These are phyloP conservation scores for Parazoanthus atlanticus DNA, from an alignment of 92 coral and sea anemone genomes.

Conservation along the genomic window DNA sequence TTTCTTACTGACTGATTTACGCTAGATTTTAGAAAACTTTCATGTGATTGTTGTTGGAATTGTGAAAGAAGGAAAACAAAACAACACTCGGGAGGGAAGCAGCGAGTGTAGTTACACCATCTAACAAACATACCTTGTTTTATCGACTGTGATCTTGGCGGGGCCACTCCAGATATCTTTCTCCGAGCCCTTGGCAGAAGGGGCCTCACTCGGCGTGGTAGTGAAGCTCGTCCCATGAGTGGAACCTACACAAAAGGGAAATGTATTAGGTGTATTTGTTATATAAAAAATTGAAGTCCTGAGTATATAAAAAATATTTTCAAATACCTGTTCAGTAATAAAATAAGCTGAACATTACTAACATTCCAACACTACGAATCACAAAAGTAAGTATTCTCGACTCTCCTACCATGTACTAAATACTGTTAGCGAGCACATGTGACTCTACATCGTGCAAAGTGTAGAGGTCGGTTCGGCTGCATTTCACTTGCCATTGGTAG, in stretches of 20 bases:
- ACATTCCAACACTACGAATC: too few relatives aligned
- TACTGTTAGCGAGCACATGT: too few relatives aligned
- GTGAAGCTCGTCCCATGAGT: background rate
- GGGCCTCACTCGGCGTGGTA: background rate
- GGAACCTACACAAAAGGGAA: background rate
- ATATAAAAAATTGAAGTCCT: too few relatives aligned
- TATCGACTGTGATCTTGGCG: conserved; percentile 23
- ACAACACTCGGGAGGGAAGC: background rate
- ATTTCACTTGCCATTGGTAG: too few relatives aligned
- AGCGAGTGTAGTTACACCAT: background rate
- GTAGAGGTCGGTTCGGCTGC: too few relatives aligned
- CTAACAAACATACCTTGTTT: conserved; percentile 23
- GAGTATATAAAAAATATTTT: too few relatives aligned
- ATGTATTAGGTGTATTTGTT: background rate
- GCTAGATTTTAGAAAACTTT: background rate
- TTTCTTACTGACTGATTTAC: background rate
- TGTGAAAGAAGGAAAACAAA: background rate
- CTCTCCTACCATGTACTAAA: too few relatives aligned
- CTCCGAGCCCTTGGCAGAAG: background rate
- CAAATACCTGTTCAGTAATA: too few relatives aligned
- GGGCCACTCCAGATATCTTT: conserved; percentile 40
- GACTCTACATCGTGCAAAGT: too few relatives aligned
- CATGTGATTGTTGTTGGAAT: background rate
- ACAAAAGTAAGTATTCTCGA: too few relatives aligned
- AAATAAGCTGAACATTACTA: too few relatives aligned